phyloP scores from a whole-genome alignment of 2,888 invertebrate species.

The Eupithecia subumbrata region DNA sequence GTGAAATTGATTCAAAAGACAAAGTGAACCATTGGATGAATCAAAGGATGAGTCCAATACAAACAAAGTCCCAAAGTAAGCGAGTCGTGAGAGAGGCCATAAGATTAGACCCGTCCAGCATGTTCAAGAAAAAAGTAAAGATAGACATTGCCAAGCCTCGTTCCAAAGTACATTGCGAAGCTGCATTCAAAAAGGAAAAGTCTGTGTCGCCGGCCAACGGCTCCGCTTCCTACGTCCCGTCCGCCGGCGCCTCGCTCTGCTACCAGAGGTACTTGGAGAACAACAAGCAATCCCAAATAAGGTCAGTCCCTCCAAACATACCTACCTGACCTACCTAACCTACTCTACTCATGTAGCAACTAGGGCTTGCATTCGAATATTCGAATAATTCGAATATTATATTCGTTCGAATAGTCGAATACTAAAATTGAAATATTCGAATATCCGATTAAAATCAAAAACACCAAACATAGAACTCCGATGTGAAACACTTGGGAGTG shows the following conservation, averaged over 20 bases:
- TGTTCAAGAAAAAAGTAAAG: slow-evolving; percentile 10
- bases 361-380: too few species aligned
- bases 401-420: too few species aligned
- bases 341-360: too few species aligned
- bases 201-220: background rate
- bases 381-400: too few species aligned
- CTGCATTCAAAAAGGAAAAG: background rate
- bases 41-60: slow-evolving; percentile 17
- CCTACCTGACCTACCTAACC: too few species aligned
- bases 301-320: background rate
- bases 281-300: background rate
- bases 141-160: background rate
- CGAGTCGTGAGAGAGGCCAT: background rate
- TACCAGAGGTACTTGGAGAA: slow-evolving; percentile 57
- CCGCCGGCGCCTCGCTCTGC: slow-evolving; percentile 54
- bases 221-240: slow-evolving; percentile 51
- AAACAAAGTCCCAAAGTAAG: slow-evolving; percentile 29
- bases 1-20: background rate
- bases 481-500: too few species aligned
- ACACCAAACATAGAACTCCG: too few species aligned
- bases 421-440: too few species aligned
- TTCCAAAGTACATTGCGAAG: background rate
- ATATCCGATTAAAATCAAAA: too few species aligned
- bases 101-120: background rate
- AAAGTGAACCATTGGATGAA: slow-evolving; percentile 32